Evolutionary conservation across 2,888 invertebrate genomes (phyloP).

Genomic region (Alitta virens): DNA sequence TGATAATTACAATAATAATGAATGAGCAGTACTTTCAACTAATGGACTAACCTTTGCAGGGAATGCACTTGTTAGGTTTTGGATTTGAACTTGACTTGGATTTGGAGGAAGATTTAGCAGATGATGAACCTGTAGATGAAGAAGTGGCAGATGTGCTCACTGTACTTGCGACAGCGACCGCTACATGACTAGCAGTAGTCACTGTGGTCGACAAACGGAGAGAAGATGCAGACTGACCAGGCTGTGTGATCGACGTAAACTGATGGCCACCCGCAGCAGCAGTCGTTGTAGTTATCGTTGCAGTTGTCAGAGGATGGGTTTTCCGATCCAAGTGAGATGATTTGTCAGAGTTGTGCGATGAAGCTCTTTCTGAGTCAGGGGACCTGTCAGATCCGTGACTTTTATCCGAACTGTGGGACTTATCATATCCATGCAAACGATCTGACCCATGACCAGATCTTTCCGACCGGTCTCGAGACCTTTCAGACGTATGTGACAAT

Average conservation of each 20-base stretch:
- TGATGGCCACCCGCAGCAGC: too few relatives aligned
- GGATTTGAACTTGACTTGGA: neutral
- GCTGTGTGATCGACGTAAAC: too few relatives aligned
- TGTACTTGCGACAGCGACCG: too few relatives aligned
- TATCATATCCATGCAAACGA: neutral
- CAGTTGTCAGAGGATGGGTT: too few relatives aligned
- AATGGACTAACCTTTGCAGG: constrained; percentile 11
- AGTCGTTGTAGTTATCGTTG: too few relatives aligned
- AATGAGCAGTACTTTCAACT: too few relatives aligned
- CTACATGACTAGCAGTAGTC: too few relatives aligned
- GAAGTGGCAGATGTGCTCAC: neutral
- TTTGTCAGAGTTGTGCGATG: neutral
- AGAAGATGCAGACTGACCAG: too few relatives aligned
- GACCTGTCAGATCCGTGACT: neutral
- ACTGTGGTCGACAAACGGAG: too few relatives aligned
- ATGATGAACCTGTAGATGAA: neutral
- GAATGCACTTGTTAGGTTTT: constrained; percentile 9
- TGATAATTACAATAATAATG: too few relatives aligned
- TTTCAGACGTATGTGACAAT: neutral
- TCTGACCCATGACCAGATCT: neutral
- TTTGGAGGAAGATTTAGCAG: neutral
- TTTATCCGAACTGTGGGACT: neutral
- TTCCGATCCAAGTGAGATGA: too few relatives aligned
- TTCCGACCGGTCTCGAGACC: neutral
- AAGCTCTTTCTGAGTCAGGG: neutral